Evolutionary conservation across 2,888 invertebrate genomes (phyloP).

Genomic region (Adineta ricciae): DNA sequence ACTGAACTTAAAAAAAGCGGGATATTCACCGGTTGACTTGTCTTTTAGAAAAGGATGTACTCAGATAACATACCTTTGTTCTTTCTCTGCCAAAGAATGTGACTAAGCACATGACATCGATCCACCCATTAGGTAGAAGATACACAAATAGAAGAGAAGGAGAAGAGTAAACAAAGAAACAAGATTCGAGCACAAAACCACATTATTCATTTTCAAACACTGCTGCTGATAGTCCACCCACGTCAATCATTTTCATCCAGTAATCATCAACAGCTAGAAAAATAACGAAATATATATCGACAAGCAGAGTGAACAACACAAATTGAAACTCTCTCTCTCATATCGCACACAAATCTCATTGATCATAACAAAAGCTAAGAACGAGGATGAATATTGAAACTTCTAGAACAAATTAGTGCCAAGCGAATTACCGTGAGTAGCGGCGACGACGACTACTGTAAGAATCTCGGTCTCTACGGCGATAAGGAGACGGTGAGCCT

Average conservation of each 20-base stretch:
- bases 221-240: conserved; percentile 2
- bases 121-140: conserved; percentile 5
- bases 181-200: conserved; percentile 11
- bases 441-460: not conserved
- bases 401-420: not conserved
- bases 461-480: not conserved
- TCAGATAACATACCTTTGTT: not conserved
- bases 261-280: conserved; percentile 13
- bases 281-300: conserved; percentile 9
- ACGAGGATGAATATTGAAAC: not conserved
- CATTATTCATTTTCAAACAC: not conserved
- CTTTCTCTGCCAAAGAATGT: not conserved
- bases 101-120: not conserved
- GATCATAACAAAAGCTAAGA: too few relatives aligned
- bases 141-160: not conserved
- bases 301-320: not conserved
- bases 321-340: not conserved
- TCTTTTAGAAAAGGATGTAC: not conserved
- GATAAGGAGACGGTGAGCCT: not conserved
- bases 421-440: not conserved
- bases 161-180: not conserved
- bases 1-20: not conserved
- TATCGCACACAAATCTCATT: not conserved
- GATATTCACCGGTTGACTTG: not conserved
- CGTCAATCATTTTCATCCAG: not conserved